A percentile compares a stretch with the other conserved stretches of the same genome.
These are phyloP conservation scores for Holothuria leucospilota DNA, from an alignment of 53 echinoderm and acorn worm genomes.

Conservation along the genomic window DNA sequence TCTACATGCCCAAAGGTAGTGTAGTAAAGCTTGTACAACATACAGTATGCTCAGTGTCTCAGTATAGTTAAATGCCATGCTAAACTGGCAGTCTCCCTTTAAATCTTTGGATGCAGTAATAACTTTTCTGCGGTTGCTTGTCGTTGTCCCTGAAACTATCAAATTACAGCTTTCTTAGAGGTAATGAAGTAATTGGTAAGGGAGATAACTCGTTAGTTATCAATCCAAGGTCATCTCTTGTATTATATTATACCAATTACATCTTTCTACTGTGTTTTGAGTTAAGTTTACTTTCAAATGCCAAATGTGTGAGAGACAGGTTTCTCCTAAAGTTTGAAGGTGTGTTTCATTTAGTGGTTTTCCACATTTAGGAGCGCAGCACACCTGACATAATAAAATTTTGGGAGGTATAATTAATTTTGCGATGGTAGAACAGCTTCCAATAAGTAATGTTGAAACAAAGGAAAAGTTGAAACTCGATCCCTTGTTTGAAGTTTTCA, in stretches of 20 bases:
- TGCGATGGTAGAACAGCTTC: slow-evolving; percentile 6
- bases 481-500: too few relatives aligned
- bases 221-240: slow-evolving; percentile 24
- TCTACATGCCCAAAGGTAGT: too few relatives aligned
- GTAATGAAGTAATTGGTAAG: slow-evolving; percentile 12
- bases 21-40: too few relatives aligned
- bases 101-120: neutral
- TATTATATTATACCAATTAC: neutral
- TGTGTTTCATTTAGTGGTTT: too few relatives aligned
- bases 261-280: slow-evolving; percentile 9
- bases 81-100: neutral
- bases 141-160: slow-evolving; percentile 14
- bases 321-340: too few relatives aligned
- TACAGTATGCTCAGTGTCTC: too few relatives aligned
- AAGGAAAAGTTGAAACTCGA: too few relatives aligned
- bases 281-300: too few relatives aligned
- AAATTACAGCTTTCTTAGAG: slow-evolving; percentile 5
- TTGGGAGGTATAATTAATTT: neutral
- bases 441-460: too few relatives aligned
- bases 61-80: too few relatives aligned
- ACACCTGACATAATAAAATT: neutral
- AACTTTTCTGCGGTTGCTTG: neutral
- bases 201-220: slow-evolving; percentile 27
- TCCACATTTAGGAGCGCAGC: neutral
- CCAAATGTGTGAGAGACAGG: too few relatives aligned